These are phyloP conservation scores for Rhogogaster chlorosoma DNA, from an alignment of 2,888 invertebrate genomes.

Conservation along the genomic window DNA sequence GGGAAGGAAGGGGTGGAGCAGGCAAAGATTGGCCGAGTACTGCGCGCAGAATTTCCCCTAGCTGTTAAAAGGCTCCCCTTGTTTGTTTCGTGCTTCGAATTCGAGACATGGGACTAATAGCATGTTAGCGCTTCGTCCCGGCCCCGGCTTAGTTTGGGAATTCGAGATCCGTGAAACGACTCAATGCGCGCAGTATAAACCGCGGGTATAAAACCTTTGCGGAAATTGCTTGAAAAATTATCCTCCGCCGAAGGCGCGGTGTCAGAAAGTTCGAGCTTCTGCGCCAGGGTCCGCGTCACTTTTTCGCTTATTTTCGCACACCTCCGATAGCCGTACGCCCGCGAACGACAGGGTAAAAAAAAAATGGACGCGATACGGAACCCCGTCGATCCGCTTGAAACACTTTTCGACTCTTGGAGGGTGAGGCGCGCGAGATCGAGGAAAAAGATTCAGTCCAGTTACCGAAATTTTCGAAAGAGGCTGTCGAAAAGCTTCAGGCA, in stretches of 20 bases:
- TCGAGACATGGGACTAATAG: conserved; percentile 16
- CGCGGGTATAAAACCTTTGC: background rate
- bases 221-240: background rate
- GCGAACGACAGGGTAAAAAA: background rate
- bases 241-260: background rate
- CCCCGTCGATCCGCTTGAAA: background rate
- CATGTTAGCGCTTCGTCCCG: background rate
- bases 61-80: conserved; percentile 27
- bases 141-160: background rate
- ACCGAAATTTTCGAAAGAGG: conserved; percentile 57
- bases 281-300: background rate
- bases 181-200: background rate
- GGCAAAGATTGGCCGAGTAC: conserved; percentile 25
- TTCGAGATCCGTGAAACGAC: background rate
- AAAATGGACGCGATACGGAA: conserved; percentile 15
- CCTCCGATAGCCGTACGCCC: background rate
- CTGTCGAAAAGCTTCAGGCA: background rate
- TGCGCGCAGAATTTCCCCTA: background rate
- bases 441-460: conserved; percentile 57
- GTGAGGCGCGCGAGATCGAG: conserved; percentile 26
- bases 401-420: background rate
- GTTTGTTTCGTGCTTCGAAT: conserved; percentile 32
- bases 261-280: background rate
- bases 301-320: background rate
- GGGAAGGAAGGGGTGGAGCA: background rate